Evolutionary conservation across 2,113 vertebrate genomes (phyloP).

Genomic region (Agapornis roseicollis): DNA sequence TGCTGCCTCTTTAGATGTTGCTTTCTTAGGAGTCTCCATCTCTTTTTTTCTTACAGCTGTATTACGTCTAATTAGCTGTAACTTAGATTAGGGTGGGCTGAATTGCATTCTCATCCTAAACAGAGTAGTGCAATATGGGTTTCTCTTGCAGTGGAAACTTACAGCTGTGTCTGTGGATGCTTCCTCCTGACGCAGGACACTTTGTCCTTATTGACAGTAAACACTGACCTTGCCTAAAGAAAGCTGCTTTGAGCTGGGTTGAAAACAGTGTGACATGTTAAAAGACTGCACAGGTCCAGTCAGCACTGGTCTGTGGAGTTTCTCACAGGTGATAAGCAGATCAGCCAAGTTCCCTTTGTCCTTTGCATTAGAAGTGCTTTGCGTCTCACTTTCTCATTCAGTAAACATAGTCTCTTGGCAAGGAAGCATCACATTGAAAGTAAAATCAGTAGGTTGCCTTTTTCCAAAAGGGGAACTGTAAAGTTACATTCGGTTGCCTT

Average conservation of each 20-base stretch:
- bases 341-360: constrained; percentile 8
- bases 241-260: constrained; percentile 12
- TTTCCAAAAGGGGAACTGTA: not conserved
- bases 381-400: constrained; percentile 37
- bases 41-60: not conserved
- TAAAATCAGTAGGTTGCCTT: not conserved
- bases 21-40: not conserved
- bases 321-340: not conserved
- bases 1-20: too few relatives aligned
- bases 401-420: constrained; percentile 49
- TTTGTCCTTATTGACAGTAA: constrained; percentile 69
- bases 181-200: not conserved
- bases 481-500: not conserved
- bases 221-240: not conserved
- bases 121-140: not conserved
- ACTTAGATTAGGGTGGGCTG: not conserved
- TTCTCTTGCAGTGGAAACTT: constrained; percentile 4
- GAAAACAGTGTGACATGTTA: not conserved
- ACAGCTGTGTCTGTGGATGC: not conserved
- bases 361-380: not conserved
- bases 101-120: not conserved
- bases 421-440: constrained; percentile 6
- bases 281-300: not conserved
- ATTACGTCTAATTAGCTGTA: not conserved
- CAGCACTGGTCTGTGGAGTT: not conserved